These are phyloP conservation scores for Pseudococcus longispinus DNA, from an alignment of 2,888 invertebrate species.

Conservation along the genomic window DNA sequence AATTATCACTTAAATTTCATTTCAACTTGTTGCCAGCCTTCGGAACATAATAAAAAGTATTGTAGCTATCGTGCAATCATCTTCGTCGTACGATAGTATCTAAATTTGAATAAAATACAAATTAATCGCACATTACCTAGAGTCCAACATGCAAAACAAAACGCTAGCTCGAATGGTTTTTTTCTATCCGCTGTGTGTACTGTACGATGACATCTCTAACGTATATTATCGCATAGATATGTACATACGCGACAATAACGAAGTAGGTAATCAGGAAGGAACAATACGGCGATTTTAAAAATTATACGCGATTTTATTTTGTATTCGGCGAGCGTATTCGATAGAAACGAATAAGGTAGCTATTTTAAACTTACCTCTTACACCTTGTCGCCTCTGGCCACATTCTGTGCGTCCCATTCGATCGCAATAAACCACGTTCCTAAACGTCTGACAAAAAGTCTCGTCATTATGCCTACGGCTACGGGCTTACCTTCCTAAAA, in stretches of 20 bases:
- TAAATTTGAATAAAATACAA: constrained; percentile 32
- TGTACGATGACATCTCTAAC: neutral
- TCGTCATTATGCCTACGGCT: constrained; percentile 52
- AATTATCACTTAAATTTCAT: neutral
- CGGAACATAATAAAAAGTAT: neutral
- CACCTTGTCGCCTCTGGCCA: constrained; percentile 52
- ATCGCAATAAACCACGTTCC: constrained; percentile 54
- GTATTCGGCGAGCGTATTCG: constrained; percentile 50
- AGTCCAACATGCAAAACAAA: neutral
- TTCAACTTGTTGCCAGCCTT: neutral
- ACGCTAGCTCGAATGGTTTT: neutral
- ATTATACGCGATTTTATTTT: constrained; percentile 49
- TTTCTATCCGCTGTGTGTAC: neutral
- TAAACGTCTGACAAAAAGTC: constrained; percentile 53
- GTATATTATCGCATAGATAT: constrained; percentile 17
- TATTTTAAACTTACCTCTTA: constrained; percentile 46
- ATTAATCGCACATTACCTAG: constrained; percentile 7
- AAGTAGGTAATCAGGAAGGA: constrained; percentile 50
- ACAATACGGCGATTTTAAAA: constrained; percentile 12
- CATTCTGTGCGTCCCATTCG: constrained; percentile 50
- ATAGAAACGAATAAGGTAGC: constrained; percentile 47
- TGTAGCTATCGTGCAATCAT: neutral
- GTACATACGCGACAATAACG: neutral
- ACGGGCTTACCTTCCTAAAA: constrained; percentile 48
- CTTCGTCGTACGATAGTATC: neutral